phyloP scores from a whole-genome alignment of 1,140 invertebrate species.

The Leguminivora glycinivorella region DNA sequence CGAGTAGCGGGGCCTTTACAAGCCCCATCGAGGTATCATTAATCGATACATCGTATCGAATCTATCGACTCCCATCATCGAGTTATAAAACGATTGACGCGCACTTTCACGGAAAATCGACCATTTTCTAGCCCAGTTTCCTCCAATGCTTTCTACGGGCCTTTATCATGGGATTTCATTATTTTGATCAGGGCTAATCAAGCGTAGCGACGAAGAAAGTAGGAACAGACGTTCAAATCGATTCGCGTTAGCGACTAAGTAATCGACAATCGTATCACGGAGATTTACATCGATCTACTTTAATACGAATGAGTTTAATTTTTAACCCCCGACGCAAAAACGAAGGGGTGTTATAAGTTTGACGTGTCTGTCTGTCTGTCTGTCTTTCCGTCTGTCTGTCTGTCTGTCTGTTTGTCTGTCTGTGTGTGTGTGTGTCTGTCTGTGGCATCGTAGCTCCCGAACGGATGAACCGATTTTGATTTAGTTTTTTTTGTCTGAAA shows the following conservation, averaged over 20 bases:
- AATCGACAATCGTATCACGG: background rate
- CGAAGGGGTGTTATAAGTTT: too few relatives aligned
- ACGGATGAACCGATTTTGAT: too few relatives aligned
- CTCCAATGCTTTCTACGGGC: background rate
- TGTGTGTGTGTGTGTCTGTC: too few relatives aligned
- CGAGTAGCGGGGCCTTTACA: background rate
- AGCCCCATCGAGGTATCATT: conserved; percentile 16
- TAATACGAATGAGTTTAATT: background rate
- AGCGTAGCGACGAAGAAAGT: conserved; percentile 17
- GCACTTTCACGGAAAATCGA: conserved; percentile 46
- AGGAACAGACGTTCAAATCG: background rate
- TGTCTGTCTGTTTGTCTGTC: too few relatives aligned
- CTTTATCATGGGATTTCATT: conserved; percentile 25
- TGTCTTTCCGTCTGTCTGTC: too few relatives aligned
- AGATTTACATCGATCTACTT: background rate
- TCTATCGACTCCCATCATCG: background rate
- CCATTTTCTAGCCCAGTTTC: conserved; percentile 39
- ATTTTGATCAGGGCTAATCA: conserved; percentile 10
- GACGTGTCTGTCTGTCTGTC: too few relatives aligned
- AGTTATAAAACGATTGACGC: conserved; percentile 18
- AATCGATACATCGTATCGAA: conserved; percentile 25
- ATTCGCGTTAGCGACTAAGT: background rate
- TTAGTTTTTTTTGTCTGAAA: too few relatives aligned
- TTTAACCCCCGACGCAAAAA: too few relatives aligned
- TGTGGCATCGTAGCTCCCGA: too few relatives aligned